Evolutionary conservation across 2,888 invertebrate genomes (phyloP).

Genomic region (Agrenia bidenticulata): DNA sequence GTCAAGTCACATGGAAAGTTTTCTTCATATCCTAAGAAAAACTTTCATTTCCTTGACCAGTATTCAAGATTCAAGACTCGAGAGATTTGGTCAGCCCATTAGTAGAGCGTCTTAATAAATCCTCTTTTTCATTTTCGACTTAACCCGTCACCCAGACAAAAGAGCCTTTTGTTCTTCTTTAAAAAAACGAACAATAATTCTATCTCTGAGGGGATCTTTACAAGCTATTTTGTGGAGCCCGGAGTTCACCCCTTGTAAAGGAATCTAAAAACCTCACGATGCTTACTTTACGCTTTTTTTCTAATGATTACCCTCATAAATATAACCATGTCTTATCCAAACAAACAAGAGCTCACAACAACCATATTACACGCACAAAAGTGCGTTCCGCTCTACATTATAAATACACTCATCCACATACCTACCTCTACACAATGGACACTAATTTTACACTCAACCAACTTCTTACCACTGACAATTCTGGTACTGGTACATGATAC

Average conservation of each 20-base stretch:
- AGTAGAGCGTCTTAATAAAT: background rate
- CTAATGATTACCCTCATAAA: slow-evolving; percentile 9
- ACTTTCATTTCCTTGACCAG: too few species aligned
- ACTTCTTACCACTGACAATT: too few species aligned
- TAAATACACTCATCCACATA: background rate
- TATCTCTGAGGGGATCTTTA: slow-evolving; percentile 13
- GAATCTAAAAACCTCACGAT: background rate
- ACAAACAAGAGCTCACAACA: slow-evolving; percentile 5
- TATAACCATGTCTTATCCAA: slow-evolving; percentile 1
- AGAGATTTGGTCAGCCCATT: too few species aligned
- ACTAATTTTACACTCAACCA: too few species aligned
- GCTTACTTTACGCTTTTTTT: slow-evolving; percentile 8
- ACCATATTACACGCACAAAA: slow-evolving; percentile 6
- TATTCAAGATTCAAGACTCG: too few species aligned
- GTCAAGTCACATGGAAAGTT: too few species aligned
- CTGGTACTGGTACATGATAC: too few species aligned
- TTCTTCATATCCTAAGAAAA: too few species aligned
- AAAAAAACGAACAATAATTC: background rate
- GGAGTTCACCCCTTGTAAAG: background rate
- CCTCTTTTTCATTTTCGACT: slow-evolving; percentile 1
- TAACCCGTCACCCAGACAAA: slow-evolving; percentile 1
- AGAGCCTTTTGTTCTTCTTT: background rate
- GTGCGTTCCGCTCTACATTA: slow-evolving; percentile 5
- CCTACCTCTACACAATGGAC: too few species aligned
- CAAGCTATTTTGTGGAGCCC: background rate